phyloP scores from a whole-genome alignment of 2,113 vertebrate genomes.

The Cyprinodon tularosa region DNA sequence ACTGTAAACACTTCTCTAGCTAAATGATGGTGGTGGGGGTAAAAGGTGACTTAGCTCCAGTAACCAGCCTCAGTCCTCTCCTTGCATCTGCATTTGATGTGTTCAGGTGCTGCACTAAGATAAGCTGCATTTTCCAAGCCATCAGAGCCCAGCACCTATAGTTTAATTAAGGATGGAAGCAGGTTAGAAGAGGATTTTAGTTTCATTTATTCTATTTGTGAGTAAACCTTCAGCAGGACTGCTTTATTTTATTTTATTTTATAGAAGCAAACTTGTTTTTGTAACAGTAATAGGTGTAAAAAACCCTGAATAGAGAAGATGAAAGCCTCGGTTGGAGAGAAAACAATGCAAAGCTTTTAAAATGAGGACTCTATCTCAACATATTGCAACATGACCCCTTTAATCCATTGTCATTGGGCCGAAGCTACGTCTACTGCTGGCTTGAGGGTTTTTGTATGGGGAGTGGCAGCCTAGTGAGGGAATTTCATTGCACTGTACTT shows the following conservation, averaged over 20 bases:
- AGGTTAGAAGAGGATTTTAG: background rate
- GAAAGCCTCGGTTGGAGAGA: background rate
- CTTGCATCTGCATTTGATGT: background rate
- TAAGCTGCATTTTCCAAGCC: background rate
- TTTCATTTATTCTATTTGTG: background rate
- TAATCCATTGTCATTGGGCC: no score
- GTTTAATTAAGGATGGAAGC: slow-evolving; percentile 1
- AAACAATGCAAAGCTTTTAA: background rate
- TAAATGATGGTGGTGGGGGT: background rate
- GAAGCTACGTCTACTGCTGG: no score
- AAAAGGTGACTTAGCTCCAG: background rate
- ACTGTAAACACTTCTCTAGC: background rate
- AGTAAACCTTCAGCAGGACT: background rate
- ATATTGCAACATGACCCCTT: no score
- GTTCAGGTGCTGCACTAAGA: background rate
- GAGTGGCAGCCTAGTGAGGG: no score
- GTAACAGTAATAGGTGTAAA: background rate
- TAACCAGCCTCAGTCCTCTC: background rate
- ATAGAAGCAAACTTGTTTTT: background rate
- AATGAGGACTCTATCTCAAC: no score
- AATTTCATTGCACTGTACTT: no score
- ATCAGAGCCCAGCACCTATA: background rate
- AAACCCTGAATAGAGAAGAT: background rate
- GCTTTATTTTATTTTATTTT: background rate
- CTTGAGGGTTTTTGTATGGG: no score